Evolutionary conservation across 2,113 vertebrate genomes (phyloP).

Genomic region (Bubo scandiacus): DNA sequence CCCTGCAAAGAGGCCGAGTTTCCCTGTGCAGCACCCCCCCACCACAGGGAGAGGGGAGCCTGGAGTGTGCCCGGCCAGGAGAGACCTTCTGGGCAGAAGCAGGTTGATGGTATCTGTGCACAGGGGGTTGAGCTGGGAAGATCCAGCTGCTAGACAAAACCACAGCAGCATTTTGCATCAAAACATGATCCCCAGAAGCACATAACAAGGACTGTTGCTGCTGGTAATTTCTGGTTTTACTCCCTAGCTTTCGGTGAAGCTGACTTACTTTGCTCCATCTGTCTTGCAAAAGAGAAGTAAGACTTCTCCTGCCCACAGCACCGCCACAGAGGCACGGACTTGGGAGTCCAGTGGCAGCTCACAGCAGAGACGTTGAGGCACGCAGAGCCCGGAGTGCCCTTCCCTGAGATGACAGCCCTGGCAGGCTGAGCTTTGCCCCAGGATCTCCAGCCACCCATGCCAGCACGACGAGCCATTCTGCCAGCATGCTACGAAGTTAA

Average conservation of each 20-base stretch:
- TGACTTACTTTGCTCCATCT: not conserved
- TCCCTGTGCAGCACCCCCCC: not conserved
- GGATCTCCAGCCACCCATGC: not conserved
- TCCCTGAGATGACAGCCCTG: not conserved
- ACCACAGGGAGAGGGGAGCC: not conserved
- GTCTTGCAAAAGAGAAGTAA: not conserved
- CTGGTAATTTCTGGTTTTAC: not conserved
- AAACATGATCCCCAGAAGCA: not conserved
- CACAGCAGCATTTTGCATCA: not conserved
- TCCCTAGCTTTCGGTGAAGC: not conserved
- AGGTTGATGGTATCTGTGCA: no score
- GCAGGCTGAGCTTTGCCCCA: not conserved
- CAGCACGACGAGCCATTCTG: rapidly evolving
- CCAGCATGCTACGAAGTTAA: not conserved
- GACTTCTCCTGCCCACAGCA: not conserved
- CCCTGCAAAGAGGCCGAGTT: no score
- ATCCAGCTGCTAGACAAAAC: not conserved
- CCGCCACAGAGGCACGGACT: rapidly evolving
- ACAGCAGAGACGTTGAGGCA: not conserved
- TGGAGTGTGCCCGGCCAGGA: rapidly evolving
- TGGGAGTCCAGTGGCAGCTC: not conserved
- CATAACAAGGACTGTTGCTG: not conserved
- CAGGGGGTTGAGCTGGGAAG: not conserved
- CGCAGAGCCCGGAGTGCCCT: not conserved
- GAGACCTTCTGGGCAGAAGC: not conserved